Percentiles rank a stretch among this genome's conserved stretches.
These are phyloP conservation scores for Fragum sueziense DNA, from an alignment of 2,888 invertebrate species.

Conservation along the genomic window DNA sequence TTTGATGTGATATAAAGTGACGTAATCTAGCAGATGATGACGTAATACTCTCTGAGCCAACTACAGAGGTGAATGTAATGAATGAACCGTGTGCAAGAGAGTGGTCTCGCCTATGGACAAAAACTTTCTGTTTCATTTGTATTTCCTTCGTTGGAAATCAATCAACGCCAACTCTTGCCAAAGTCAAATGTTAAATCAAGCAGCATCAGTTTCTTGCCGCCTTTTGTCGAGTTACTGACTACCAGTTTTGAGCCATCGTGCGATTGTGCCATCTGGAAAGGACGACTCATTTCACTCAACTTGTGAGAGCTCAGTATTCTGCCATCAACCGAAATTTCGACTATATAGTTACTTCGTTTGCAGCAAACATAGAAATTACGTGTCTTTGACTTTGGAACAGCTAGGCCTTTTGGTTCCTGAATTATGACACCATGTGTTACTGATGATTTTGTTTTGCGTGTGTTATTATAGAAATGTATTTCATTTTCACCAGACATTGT, in stretches of 20 bases:
- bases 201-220: not conserved
- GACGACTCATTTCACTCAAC: not conserved
- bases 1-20: no score
- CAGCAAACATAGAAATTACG: not conserved
- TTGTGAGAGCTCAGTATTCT: not conserved
- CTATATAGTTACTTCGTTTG: not conserved
- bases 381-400: not conserved
- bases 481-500: not conserved
- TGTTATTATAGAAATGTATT: not conserved
- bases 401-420: not conserved
- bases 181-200: not conserved
- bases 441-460: not conserved
- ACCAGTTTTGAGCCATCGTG: not conserved
- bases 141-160: no score
- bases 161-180: not conserved
- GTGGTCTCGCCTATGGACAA: no score
- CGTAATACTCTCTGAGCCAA: no score
- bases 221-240: not conserved
- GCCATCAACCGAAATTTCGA: not conserved
- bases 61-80: no score
- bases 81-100: no score
- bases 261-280: not conserved
- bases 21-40: no score
- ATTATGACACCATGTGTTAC: not conserved
- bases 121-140: no score